Evolutionary conservation across 30 jellyfish, hydroid and myxozoan species (phyloP).

Genomic region (Turritopsis rubra): DNA sequence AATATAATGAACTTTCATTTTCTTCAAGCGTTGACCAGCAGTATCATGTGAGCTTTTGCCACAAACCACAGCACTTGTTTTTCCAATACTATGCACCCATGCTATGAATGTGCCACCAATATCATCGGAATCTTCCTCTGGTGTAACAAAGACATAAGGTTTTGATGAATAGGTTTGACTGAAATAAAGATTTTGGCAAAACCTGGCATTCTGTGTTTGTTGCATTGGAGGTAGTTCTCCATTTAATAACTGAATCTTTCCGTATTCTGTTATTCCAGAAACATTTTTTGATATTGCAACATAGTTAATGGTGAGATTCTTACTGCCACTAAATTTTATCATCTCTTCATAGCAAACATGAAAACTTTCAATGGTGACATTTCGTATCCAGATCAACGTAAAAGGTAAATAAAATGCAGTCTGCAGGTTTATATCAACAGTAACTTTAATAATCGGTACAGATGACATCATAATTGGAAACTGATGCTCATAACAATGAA

Average conservation of each 20-base stretch:
- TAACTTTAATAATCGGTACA: background rate
- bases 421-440: background rate
- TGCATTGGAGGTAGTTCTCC: background rate
- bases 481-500: background rate
- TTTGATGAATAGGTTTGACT: background rate
- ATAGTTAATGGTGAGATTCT: constrained; percentile 6
- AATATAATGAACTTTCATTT: constrained; percentile 18
- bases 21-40: background rate
- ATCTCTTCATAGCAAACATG: constrained; percentile 17
- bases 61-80: constrained; percentile 11
- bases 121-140: background rate
- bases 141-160: constrained; percentile 18
- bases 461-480: background rate
- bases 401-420: background rate
- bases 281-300: constrained; percentile 17
- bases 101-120: constrained; percentile 1
- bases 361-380: constrained; percentile 7
- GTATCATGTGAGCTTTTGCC: background rate
- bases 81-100: constrained; percentile 9
- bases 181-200: background rate
- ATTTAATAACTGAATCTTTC: background rate
- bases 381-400: background rate
- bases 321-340: constrained; percentile 7
- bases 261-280: background rate
- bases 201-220: background rate